These are phyloP conservation scores for Coelinius sp. DNA, from an alignment of 2,888 invertebrate species.

Conservation along the genomic window DNA sequence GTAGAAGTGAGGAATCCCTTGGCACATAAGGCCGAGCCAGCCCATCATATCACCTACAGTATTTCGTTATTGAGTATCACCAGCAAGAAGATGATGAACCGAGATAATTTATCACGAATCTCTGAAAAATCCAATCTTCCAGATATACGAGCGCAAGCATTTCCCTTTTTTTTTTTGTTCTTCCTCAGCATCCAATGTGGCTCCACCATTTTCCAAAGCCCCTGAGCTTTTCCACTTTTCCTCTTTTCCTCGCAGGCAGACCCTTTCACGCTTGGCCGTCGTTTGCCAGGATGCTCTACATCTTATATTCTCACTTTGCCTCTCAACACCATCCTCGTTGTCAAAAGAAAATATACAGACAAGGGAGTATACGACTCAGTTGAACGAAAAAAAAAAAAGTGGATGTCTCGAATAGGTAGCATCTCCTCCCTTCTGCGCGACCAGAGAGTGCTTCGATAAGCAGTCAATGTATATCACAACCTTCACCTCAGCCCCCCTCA, in stretches of 20 bases:
- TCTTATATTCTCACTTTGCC: slow-evolving; percentile 35
- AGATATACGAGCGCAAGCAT: slow-evolving; percentile 63
- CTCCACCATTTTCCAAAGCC: slow-evolving; percentile 13
- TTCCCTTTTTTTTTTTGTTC: slow-evolving; percentile 36
- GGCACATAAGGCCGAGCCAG: background rate
- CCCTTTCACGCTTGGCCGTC: slow-evolving; percentile 29
- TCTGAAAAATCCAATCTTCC: slow-evolving; percentile 66
- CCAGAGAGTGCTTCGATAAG: slow-evolving; percentile 56
- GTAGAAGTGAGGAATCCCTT: background rate
- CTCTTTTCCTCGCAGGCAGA: slow-evolving; percentile 34
- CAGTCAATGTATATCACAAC: slow-evolving; percentile 54
- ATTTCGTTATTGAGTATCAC: background rate
- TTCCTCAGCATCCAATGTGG: slow-evolving; percentile 23
- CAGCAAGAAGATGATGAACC: slow-evolving; percentile 24
- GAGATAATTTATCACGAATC: slow-evolving; percentile 66
- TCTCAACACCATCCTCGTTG: slow-evolving; percentile 57
- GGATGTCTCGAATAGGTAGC: slow-evolving; percentile 36
- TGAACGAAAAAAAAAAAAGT: slow-evolving; percentile 32
- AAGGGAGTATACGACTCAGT: slow-evolving; percentile 25
- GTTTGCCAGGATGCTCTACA: slow-evolving; percentile 21
- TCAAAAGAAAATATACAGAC: slow-evolving; percentile 62
- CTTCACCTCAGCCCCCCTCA: slow-evolving; percentile 47
- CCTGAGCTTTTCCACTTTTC: slow-evolving; percentile 31
- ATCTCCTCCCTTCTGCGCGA: slow-evolving; percentile 38
- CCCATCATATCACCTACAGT: background rate